A percentile compares a stretch with the other conserved stretches of the same genome.
phyloP scores from a whole-genome alignment of 2,113 vertebrate genomes.

The Ammodytes marinus region DNA sequence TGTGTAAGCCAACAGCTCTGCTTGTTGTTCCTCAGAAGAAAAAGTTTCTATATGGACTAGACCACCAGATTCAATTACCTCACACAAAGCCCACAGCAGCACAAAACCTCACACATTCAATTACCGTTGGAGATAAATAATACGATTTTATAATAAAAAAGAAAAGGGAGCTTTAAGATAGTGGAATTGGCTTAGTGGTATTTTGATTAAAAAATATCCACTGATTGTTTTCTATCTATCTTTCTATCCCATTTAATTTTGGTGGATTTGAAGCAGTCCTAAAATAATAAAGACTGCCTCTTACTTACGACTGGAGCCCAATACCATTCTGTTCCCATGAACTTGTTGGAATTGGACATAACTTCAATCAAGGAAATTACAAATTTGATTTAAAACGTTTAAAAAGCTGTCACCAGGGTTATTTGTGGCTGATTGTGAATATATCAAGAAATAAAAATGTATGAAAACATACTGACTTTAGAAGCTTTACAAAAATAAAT shows the following conservation, averaged over 20 bases:
- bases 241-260: slow-evolving; percentile 8
- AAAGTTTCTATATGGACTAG: slow-evolving; percentile 63
- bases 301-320: background rate
- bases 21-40: slow-evolving; percentile 57
- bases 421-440: background rate
- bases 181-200: slow-evolving; percentile 34
- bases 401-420: background rate
- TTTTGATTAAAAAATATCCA: slow-evolving; percentile 65
- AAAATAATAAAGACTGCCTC: background rate
- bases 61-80: slow-evolving; percentile 70
- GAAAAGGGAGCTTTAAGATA: slow-evolving; percentile 16
- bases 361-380: slow-evolving; percentile 8
- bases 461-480: background rate
- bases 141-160: slow-evolving; percentile 26
- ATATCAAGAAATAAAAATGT: background rate
- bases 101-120: slow-evolving; percentile 52
- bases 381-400: slow-evolving; percentile 1
- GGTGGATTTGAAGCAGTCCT: slow-evolving; percentile 20
- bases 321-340: background rate
- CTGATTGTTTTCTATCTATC: slow-evolving; percentile 36
- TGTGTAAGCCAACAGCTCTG: slow-evolving; percentile 49
- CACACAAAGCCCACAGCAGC: slow-evolving; percentile 60
- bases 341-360: slow-evolving; percentile 1
- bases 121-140: slow-evolving; percentile 63
- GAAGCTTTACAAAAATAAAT: background rate